Conservation (phyloP, 2,113 vertebrate genomes). For the Dipodomys spectabilis region DNA sequence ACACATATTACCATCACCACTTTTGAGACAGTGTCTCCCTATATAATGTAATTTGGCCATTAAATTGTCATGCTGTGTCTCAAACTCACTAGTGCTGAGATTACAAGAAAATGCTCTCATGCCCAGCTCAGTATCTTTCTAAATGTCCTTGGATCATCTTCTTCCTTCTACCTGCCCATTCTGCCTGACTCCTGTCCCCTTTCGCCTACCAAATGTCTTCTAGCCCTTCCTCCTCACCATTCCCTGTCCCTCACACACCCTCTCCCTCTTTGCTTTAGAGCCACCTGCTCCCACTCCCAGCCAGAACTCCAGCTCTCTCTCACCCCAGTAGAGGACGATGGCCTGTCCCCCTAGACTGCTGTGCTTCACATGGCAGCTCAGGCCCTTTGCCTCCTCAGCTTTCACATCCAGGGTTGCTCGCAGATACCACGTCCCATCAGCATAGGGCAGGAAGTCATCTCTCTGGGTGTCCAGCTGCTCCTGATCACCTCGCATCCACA, state of each 20-base stretch:
- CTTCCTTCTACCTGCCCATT: too few species aligned
- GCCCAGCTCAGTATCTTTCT: too few species aligned
- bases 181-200: too few species aligned
- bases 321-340: conserved; percentile 38
- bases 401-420: neutral
- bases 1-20: neutral
- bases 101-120: too few species aligned
- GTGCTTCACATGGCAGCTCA: conserved; percentile 45
- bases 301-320: neutral
- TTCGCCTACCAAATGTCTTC: too few species aligned
- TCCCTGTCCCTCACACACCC: too few species aligned
- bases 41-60: too few species aligned
- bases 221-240: neutral
- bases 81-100: too few species aligned
- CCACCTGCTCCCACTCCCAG: neutral
- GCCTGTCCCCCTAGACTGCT: conserved; percentile 44
- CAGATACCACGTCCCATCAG: conserved; percentile 27
- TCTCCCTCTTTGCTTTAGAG: accelerated
- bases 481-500: conserved; percentile 14
- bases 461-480: neutral
- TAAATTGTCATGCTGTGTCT: too few species aligned
- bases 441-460: neutral
- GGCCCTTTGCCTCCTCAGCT: neutral
- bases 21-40: too few species aligned
- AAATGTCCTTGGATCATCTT: too few species aligned